These are phyloP conservation scores for Spongia lamella DNA, from an alignment of 37 sponge, comb jelly and placozoan genomes.

Conservation along the genomic window DNA sequence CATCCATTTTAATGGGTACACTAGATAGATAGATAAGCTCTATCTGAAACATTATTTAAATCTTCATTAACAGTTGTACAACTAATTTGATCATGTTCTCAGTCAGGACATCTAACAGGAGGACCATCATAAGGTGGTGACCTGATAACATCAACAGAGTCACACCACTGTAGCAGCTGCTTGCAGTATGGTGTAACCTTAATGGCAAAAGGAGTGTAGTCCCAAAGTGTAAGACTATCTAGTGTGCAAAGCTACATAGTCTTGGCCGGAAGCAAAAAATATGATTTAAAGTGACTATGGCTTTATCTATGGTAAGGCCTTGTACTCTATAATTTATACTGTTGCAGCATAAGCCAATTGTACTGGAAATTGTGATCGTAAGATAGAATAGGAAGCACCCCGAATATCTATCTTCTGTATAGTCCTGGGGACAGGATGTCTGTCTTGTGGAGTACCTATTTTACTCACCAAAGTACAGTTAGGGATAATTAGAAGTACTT, in stretches of 20 bases:
- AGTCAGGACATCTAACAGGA: neutral
- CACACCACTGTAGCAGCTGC: conserved; percentile 19
- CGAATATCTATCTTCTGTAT: neutral
- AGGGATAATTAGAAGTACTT: neutral
- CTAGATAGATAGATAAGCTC: too few relatives aligned
- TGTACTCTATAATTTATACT: conserved; percentile 10
- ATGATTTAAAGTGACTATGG: neutral
- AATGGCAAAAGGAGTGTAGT: neutral
- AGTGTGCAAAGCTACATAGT: conserved; percentile 6
- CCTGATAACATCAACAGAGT: conserved; percentile 5
- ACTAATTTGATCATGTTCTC: neutral
- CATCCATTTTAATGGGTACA: too few relatives aligned
- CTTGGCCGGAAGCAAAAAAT: conserved; percentile 17
- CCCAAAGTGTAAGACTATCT: neutral
- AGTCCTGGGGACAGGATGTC: neutral
- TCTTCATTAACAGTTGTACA: too few relatives aligned
- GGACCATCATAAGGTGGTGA: neutral
- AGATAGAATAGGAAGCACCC: conserved; percentile 8
- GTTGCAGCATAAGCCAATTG: conserved; percentile 15
- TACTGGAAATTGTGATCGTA: conserved; percentile 12
- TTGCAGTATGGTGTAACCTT: neutral
- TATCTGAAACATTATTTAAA: too few relatives aligned
- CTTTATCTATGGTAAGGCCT: conserved; percentile 2
- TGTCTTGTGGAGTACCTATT: neutral
- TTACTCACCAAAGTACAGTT: conserved; percentile 3